Evolutionary conservation across 92 coral and sea anemone genomes (phyloP).

Genomic region (Phenganax subtilis): DNA sequence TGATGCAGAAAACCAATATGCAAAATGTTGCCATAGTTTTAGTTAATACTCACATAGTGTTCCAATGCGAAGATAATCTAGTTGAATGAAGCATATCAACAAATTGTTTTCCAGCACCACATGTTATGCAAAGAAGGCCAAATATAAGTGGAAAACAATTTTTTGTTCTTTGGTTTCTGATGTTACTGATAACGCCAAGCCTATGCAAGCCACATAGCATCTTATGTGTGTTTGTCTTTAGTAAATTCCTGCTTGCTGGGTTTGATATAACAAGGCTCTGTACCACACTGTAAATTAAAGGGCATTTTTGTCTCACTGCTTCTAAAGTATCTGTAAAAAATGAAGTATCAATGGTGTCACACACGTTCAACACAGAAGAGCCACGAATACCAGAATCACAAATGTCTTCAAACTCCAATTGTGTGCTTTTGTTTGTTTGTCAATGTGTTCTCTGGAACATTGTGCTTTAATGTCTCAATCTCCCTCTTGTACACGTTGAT

Average conservation of each 20-base stretch:
- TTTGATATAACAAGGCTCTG: conserved; percentile 10
- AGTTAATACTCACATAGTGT: conserved; percentile 53
- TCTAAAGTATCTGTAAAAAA: conserved; percentile 41
- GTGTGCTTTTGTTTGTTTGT: conserved; percentile 33
- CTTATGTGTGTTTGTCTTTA: conserved; percentile 22
- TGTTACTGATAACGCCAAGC: conserved; percentile 13
- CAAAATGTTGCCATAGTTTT: not conserved
- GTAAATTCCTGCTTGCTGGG: conserved; percentile 16
- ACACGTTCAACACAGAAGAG: conserved; percentile 41
- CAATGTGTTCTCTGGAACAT: conserved; percentile 2
- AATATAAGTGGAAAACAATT: conserved; percentile 23
- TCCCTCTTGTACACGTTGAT: conserved; percentile 13
- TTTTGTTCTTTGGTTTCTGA: conserved; percentile 24
- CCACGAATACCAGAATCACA: conserved; percentile 49
- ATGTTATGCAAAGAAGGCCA: conserved; percentile 17
- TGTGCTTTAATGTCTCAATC: conserved; percentile 22
- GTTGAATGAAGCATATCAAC: conserved; percentile 22
- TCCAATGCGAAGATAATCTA: conserved; percentile 53
- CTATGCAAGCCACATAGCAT: conserved; percentile 12
- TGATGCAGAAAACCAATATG: not conserved
- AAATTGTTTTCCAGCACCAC: conserved; percentile 17
- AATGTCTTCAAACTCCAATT: conserved; percentile 36
- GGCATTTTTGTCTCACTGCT: conserved; percentile 49
- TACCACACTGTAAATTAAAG: conserved; percentile 36
- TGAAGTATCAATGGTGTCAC: conserved; percentile 39